These are phyloP conservation scores for Rhinichthys klamathensis DNA, from an alignment of 2,113 vertebrate species.

Conservation along the genomic window DNA sequence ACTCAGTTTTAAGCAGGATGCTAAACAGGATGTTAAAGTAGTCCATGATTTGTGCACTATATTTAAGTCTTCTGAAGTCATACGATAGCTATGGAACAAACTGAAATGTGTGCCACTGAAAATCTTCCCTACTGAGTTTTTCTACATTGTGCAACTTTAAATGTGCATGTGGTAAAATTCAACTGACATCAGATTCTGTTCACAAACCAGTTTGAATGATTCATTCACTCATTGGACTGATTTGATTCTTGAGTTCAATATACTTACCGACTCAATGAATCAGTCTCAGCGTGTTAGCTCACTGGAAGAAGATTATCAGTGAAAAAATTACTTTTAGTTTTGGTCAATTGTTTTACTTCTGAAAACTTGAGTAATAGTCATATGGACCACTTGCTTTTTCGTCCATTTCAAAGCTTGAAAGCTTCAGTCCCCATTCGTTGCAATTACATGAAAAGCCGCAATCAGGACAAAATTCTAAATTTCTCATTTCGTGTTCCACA, in stretches of 20 bases:
- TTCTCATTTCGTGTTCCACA: too few relatives aligned
- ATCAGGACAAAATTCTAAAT: background rate
- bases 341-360: background rate
- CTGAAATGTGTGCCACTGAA: background rate
- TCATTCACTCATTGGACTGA: background rate
- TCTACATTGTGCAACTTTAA: background rate
- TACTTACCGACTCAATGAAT: background rate
- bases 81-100: background rate
- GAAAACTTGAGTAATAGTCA: background rate
- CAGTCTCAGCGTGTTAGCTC: background rate
- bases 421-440: background rate
- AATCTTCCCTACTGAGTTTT: background rate
- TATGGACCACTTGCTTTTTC: background rate
- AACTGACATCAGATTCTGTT: background rate
- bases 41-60: background rate
- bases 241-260: background rate
- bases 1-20: background rate
- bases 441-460: background rate
- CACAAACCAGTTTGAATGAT: background rate
- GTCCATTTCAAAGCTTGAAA: background rate
- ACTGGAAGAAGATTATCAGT: background rate
- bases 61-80: background rate
- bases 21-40: too few relatives aligned
- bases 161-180: background rate
- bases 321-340: background rate